Base-by-base conservation (phyloP, 2,797 vertebrate species). In the Scomberomorus guttatus region DNA sequence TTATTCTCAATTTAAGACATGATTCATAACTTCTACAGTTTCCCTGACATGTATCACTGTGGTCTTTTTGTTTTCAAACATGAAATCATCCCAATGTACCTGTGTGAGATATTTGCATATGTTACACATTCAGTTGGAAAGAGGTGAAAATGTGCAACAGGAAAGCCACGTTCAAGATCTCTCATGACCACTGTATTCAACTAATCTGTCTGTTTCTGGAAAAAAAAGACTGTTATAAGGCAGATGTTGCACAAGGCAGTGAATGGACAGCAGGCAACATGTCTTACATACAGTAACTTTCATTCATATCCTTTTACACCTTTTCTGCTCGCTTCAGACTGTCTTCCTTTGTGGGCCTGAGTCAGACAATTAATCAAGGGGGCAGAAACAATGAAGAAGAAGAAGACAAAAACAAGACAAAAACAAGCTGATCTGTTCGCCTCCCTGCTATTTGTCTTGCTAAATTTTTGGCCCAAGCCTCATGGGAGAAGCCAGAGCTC, bases 341-440 rank as follows among this genome's bases (percentile, higher is more conserved):
- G 48, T 61, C 39, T 67, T 55, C 18, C 63, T 48, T 75, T 80
- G 44, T 59, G 14, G 42, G 59, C 29, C 75, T 18, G 44, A 80
- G 59, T 50, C 57, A 48, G 37, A 71, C 44, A 64, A 78, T 79
- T 52, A 75, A 80, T 83, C 61, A 81, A 29, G 14, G 70, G 27
- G 10, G 18, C 18, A 69, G 0, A 46, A 72, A 81, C 64, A 76
- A 79, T 52, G 57, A 62, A 14, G 61, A 68, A 48, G 17, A 59
- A 61, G 17, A 55, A 48, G 17, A 59, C 58, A 12, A 60, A 2
- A 48, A 74, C 3, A 63, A 11, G 27, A 50, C 24, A 12, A 54
- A 39, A 75, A 76, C 72, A 76, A 75, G 32, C 56, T 37, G 13
- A 71, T 79, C 68, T 79, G 78, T 83, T 87, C 51, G 57, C 20